Percentiles rank a stretch among this genome's conserved stretches.
These are phyloP conservation scores for Sander vitreus DNA, from an alignment of 2,113 vertebrate species.

Conservation along the genomic window DNA sequence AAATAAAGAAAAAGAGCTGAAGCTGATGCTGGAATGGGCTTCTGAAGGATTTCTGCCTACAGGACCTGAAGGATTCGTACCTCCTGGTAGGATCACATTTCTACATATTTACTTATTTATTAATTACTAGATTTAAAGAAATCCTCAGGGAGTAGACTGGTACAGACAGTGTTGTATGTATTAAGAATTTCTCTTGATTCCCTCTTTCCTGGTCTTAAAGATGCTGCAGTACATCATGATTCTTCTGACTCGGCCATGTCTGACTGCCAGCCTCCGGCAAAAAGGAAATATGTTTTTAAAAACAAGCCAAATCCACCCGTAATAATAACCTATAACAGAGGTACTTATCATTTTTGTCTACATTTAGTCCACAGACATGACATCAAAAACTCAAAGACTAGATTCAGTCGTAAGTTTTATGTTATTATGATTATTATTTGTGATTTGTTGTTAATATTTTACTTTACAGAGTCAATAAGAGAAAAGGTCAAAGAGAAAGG, in stretches of 20 bases:
- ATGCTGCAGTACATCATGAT: conserved; percentile 16
- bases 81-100: conserved; percentile 44
- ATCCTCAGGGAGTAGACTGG: neutral
- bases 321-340: conserved; percentile 62
- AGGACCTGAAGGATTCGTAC: conserved; percentile 87
- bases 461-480: conserved; percentile 86
- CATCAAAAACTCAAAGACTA: neutral
- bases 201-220: conserved; percentile 5
- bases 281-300: conserved; percentile 79
- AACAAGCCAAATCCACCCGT: conserved; percentile 12
- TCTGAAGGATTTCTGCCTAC: conserved; percentile 90
- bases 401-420: neutral
- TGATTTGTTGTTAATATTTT: conserved; percentile 23
- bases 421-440: neutral
- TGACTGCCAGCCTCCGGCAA: conserved; percentile 82
- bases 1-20: conserved; percentile 86
- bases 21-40: conserved; percentile 94
- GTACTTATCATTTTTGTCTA: conserved; percentile 46
- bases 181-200: neutral
- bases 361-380: neutral
- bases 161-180: neutral
- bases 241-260: conserved; percentile 55
- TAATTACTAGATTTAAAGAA: neutral
- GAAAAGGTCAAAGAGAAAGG: conserved; percentile 80
- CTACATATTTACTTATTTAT: neutral